These are phyloP conservation scores for Trichonephila clavata DNA, from an alignment of 1,140 invertebrate genomes.

Conservation along the genomic window DNA sequence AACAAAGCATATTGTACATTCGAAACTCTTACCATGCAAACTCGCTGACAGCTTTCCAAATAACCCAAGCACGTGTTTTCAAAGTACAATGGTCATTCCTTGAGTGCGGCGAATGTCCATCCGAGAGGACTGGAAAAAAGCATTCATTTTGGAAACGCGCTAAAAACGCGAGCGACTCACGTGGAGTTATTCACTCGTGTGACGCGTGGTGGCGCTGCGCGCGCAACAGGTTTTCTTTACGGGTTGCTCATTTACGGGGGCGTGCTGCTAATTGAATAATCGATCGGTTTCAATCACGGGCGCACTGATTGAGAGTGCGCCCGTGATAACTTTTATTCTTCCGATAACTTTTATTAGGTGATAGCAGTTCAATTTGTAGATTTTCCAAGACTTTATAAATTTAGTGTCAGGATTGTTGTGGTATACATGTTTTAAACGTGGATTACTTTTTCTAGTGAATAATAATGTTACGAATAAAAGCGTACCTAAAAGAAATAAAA, in stretches of 20 bases:
- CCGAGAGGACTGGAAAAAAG: constrained; percentile 8
- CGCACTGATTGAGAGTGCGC: background rate
- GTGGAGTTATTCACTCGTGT: background rate
- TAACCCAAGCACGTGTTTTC: background rate
- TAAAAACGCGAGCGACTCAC: constrained; percentile 17
- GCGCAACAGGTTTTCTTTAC: constrained; percentile 40
- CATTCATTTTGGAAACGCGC: constrained; percentile 7
- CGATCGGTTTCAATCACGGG: background rate
- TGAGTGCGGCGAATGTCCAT: background rate
- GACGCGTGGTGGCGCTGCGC: constrained; percentile 17
- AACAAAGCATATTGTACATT: no score
- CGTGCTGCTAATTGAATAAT: constrained; percentile 52
- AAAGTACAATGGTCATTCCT: background rate
- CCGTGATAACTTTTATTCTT: background rate
- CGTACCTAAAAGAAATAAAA: no score
- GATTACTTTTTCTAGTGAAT: no score
- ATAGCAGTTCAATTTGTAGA: background rate
- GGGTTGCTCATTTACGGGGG: background rate
- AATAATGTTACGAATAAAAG: no score
- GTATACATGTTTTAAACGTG: no score
- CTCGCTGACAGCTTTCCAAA: background rate
- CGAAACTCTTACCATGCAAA: no score
- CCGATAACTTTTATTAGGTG: background rate
- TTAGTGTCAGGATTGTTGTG: no score
- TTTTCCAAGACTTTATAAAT: background rate